Conservation (phyloP, 2,797 vertebrate genomes). For the Sebastolobus altivelis region DNA sequence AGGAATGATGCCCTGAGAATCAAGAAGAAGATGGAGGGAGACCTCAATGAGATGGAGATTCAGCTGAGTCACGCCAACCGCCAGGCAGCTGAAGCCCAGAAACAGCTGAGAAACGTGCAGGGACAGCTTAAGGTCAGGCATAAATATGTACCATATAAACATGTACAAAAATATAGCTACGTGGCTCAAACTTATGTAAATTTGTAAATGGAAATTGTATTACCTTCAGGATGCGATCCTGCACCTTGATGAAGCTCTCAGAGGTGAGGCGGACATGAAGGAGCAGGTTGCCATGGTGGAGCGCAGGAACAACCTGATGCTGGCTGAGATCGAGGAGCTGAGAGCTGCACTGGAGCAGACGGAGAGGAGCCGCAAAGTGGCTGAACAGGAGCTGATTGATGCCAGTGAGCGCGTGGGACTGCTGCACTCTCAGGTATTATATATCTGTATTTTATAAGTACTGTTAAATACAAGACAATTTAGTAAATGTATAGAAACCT, state of each 20-base stretch:
- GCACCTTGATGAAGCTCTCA: conserved; percentile 88
- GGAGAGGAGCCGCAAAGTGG: conserved; percentile 86
- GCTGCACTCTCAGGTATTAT: conserved; percentile 62
- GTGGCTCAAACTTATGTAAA: neutral
- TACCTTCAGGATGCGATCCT: conserved; percentile 50
- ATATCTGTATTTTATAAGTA: neutral
- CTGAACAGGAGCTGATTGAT: conserved; percentile 90
- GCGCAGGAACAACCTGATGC: conserved; percentile 88
- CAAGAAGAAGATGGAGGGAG: conserved; percentile 95
- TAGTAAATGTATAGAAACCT: neutral
- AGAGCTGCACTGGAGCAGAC: conserved; percentile 88
- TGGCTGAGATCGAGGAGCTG: conserved; percentile 91
- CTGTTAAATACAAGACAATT: neutral
- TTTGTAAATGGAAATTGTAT: neutral
- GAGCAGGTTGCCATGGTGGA: conserved; percentile 91
- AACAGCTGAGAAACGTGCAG: neutral
- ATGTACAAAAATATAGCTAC: neutral
- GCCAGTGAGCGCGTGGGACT: conserved; percentile 87
- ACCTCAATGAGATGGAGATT: conserved; percentile 91
- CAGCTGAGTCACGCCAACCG: conserved; percentile 90
- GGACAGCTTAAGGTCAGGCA: neutral
- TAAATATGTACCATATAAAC: neutral
- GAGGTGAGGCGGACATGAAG: conserved; percentile 88
- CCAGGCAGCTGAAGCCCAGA: conserved; percentile 59
- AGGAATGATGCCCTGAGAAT: conserved; percentile 91